Evolutionary conservation across 2,888 invertebrate genomes (phyloP), one percentile per base, ranked within the genome.

Genomic region (Synergus umbraculus): DNA sequence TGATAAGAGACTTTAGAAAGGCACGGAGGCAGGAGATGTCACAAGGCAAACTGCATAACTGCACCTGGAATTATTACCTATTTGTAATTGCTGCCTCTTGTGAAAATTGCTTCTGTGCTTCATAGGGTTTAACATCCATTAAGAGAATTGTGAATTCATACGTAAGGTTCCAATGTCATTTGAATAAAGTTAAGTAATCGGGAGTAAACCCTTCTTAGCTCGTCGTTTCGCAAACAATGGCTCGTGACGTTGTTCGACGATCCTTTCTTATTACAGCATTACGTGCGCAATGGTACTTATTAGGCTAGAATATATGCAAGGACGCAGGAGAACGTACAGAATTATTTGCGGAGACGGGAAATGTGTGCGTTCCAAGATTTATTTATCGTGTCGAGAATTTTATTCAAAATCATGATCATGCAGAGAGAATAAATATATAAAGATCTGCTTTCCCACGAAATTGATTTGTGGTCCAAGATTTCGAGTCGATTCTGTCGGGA

Each of bases 21-120:
- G 91, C 87, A 83, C 84, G 82, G 78, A 84, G 80, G 83, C 80
- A 83, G 83, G 87, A 89, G 89, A 89, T 88, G 89, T 88, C 90
- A 89, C 90, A 91, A 91, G 91, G 91, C 85, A 88, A 91, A 90
- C 90, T 86, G 86, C 90, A 90, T 91, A 87, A 85, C 86, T 83
- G 84, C 81, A 83, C 81, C 81, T 85, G 83, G 85, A 87, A 86
- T 86, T 84, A 86, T 87, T 86, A 85, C 83, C 79, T 83, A 81
- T 85, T 82, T 83, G 81, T 84, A 85, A 84, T 78, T 84, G 79
- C 83, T 46, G 46, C 46, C 46, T 37, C 37, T 37, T 37, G 37
- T 37, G 5, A 37, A 37, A 37, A 37, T 37, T 37, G 37, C 37
- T 37, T 37, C 37, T 37, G 37, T 37, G 37, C 5, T 37, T 37